Percentiles rank a stretch among this genome's conserved stretches.
These are phyloP conservation scores for Lates japonicus DNA, from an alignment of 2,797 vertebrate species.

Conservation along the genomic window DNA sequence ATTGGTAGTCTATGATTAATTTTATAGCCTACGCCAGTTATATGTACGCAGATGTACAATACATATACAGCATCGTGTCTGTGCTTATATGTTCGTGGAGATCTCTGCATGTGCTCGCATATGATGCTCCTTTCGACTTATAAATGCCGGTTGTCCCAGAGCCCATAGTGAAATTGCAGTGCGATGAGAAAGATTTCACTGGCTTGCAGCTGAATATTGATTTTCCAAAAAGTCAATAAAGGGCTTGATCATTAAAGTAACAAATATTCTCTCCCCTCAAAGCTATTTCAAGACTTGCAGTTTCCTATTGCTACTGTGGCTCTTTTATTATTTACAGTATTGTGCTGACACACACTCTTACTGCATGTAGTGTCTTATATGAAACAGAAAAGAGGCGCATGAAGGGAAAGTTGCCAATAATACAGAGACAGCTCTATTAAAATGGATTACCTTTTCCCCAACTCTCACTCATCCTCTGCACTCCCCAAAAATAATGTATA, in stretches of 20 bases:
- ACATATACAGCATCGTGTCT: constrained; percentile 8
- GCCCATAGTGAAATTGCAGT: constrained; percentile 80
- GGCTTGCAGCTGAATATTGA: constrained; percentile 87
- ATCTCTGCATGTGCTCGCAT: constrained; percentile 22
- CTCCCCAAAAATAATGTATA: constrained; percentile 65
- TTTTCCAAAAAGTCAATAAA: constrained; percentile 89
- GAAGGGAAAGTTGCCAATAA: constrained; percentile 77
- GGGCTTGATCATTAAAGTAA: constrained; percentile 88
- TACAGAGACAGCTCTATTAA: constrained; percentile 82
- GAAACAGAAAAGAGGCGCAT: constrained; percentile 65
- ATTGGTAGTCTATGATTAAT: constrained; percentile 2
- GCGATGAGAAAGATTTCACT: constrained; percentile 77
- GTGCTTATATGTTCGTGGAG: constrained; percentile 28
- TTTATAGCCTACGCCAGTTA: neutral
- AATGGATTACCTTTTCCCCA: constrained; percentile 75
- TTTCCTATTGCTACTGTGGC: constrained; percentile 72
- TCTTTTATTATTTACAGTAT: constrained; percentile 84
- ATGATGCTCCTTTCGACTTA: constrained; percentile 58
- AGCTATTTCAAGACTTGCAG: constrained; percentile 82
- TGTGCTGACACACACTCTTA: constrained; percentile 82
- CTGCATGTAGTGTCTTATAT: constrained; percentile 76
- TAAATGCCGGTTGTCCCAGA: constrained; percentile 82
- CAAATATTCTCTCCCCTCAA: constrained; percentile 87
- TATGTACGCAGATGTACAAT: neutral
- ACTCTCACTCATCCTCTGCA: constrained; percentile 48